Conservation (phyloP, 2,797 vertebrate genomes). For the Ciconia nigra region DNA sequence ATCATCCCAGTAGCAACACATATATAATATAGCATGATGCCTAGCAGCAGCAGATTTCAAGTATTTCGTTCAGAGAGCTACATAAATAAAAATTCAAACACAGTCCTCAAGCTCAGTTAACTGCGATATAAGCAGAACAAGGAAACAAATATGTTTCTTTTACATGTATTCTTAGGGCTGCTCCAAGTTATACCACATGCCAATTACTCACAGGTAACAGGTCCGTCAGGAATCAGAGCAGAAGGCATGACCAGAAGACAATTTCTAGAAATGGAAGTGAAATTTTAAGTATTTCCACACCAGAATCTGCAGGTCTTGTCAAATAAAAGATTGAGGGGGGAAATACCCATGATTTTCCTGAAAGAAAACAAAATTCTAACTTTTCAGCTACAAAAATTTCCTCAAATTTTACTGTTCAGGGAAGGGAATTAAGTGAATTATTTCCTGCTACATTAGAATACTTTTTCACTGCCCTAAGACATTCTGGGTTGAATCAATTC, state of each 20-base stretch:
- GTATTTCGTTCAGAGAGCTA: background rate
- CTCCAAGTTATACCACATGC: background rate
- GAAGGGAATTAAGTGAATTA: background rate
- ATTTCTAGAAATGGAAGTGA: background rate
- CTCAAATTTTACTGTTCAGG: background rate
- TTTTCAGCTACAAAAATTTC: background rate
- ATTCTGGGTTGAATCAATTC: background rate
- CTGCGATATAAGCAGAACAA: background rate
- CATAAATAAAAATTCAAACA: background rate
- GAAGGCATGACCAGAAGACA: background rate
- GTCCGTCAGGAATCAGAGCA: background rate
- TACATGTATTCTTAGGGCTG: background rate
- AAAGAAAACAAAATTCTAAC: background rate
- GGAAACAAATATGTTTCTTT: background rate
- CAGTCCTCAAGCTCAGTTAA: background rate
- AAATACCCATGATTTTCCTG: background rate
- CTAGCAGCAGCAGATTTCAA: background rate
- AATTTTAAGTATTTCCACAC: background rate
- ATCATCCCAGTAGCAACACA: background rate
- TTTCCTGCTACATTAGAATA: background rate
- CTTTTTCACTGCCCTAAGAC: background rate
- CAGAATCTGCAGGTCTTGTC: background rate
- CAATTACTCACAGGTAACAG: background rate
- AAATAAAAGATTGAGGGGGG: background rate
- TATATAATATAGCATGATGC: rapidly evolving